Percentiles rank a stretch among this genome's conserved stretches.
These are phyloP conservation scores for Aphidius gifuensis DNA, from an alignment of 1,140 invertebrate genomes.

Conservation along the genomic window DNA sequence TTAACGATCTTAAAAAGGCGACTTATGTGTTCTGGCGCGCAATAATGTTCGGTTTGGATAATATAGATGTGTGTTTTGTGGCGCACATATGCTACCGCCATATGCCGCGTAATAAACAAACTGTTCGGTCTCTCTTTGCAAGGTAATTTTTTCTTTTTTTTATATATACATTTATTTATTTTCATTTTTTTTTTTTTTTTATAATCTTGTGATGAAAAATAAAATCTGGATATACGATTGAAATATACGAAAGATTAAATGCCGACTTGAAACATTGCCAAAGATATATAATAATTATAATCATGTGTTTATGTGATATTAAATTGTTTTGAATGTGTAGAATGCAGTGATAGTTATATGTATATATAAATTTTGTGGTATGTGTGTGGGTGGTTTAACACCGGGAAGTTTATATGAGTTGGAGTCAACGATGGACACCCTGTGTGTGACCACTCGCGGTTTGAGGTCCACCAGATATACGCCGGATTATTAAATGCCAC, in stretches of 20 bases:
- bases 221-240: constrained; percentile 22
- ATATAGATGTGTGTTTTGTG: constrained; percentile 26
- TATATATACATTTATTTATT: constrained; percentile 1
- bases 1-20: constrained; percentile 18
- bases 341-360: background rate
- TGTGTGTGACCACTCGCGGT: constrained; percentile 46
- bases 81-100: constrained; percentile 50
- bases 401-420: background rate
- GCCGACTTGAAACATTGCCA: constrained; percentile 41
- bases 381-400: background rate
- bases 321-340: background rate
- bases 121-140: constrained; percentile 44
- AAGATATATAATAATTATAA: background rate
- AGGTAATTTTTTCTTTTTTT: background rate
- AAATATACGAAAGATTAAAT: constrained; percentile 21
- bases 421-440: constrained; percentile 10
- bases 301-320: background rate
- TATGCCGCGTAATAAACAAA: constrained; percentile 54
- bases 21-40: constrained; percentile 3
- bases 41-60: constrained; percentile 5
- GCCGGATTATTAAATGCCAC: constrained; percentile 52
- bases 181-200: background rate
- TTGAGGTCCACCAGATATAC: constrained; percentile 52
- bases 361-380: background rate
- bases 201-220: constrained; percentile 28